These are phyloP conservation scores for Rhea pennata DNA, from an alignment of 2,113 vertebrate species.

Conservation along the genomic window DNA sequence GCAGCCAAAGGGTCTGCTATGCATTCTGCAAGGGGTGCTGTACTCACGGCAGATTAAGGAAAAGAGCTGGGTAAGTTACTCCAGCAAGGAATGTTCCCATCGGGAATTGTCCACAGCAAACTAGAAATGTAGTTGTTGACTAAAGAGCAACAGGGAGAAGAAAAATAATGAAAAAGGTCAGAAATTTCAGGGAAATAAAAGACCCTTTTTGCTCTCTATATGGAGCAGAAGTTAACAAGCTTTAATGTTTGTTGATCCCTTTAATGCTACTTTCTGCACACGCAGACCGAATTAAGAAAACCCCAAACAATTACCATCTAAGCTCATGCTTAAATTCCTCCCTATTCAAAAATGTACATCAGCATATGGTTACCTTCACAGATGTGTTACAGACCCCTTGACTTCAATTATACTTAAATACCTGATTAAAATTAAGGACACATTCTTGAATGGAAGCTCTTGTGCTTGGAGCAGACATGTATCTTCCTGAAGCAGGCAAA, in stretches of 20 bases:
- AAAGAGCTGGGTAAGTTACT: slow-evolving; percentile 49
- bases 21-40: slow-evolving; percentile 43
- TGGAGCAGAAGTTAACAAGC: slow-evolving; percentile 6
- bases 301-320: background rate
- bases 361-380: slow-evolving; percentile 31
- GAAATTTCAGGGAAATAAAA: slow-evolving; percentile 54
- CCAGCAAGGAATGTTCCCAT: slow-evolving; percentile 8
- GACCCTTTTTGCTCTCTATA: background rate
- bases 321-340: slow-evolving; percentile 4
- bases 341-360: background rate
- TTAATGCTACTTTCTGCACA: background rate
- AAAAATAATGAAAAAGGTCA: slow-evolving; percentile 60
- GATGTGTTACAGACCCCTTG: slow-evolving; percentile 15
- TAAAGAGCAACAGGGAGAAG: slow-evolving; percentile 33
- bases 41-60: slow-evolving; percentile 9
- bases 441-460: slow-evolving; percentile 34
- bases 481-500: background rate
- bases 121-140: slow-evolving; percentile 12
- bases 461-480: background rate
- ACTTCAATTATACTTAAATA: slow-evolving; percentile 54
- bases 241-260: slow-evolving; percentile 5
- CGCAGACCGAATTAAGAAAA: background rate
- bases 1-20: slow-evolving; percentile 29
- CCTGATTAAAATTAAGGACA: slow-evolving; percentile 43
- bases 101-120: slow-evolving; percentile 57